These are phyloP conservation scores for Sarotherodon lohbergeri DNA, from an alignment of 2,113 vertebrate species.

Conservation along the genomic window DNA sequence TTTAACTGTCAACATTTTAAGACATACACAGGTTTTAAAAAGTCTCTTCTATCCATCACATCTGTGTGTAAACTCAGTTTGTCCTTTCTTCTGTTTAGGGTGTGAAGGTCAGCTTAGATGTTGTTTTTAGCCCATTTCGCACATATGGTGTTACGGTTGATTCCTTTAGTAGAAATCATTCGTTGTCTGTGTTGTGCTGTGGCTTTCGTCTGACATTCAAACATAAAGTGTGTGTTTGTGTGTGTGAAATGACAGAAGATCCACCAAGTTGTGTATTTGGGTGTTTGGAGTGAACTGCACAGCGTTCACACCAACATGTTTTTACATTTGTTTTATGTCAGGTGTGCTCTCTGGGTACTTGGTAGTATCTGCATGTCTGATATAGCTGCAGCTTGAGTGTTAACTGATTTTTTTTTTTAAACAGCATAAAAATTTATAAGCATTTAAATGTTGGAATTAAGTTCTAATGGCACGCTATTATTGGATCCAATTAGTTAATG, in stretches of 20 bases:
- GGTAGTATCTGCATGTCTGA: background rate
- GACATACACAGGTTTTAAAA: background rate
- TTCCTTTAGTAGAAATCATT: background rate
- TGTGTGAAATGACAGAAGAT: background rate
- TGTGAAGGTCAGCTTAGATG: constrained; percentile 28
- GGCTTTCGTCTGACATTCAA: background rate
- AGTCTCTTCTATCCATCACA: background rate
- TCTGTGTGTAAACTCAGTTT: constrained; percentile 2
- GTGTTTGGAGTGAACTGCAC: background rate
- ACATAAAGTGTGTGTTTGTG: background rate
- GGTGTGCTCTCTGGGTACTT: background rate
- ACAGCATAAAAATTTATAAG: constrained; percentile 36
- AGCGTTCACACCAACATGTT: background rate
- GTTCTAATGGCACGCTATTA: constrained; percentile 52
- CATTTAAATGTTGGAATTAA: constrained; percentile 52
- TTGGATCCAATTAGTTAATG: constrained; percentile 70
- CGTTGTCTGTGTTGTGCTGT: background rate
- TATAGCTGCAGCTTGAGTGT: background rate
- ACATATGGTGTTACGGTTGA: background rate
- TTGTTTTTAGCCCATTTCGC: background rate
- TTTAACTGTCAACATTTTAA: background rate
- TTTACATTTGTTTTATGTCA: background rate
- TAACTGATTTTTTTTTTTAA: constrained; percentile 7
- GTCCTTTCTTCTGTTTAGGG: constrained; percentile 3
- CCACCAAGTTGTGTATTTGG: background rate